Conservation (phyloP, 2,113 vertebrate genomes). For the Rhynchomys soricoides region DNA sequence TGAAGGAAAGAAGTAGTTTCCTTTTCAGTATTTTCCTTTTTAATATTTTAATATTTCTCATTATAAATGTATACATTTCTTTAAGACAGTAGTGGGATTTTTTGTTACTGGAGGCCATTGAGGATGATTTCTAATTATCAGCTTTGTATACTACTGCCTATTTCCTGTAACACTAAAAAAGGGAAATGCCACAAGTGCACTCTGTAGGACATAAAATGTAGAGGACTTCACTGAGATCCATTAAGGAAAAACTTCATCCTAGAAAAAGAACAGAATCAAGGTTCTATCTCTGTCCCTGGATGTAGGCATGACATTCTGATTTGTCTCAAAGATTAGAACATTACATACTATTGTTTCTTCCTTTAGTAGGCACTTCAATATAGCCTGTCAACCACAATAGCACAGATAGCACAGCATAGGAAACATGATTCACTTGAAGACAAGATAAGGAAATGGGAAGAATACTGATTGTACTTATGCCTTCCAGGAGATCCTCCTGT, state of each 20-base stretch:
- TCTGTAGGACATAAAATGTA: neutral
- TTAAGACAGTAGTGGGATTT: neutral
- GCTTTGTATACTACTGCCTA: no score
- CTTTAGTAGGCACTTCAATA: no score
- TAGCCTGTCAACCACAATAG: neutral
- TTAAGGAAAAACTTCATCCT: neutral
- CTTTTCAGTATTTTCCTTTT: constrained; percentile 34
- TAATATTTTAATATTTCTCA: neutral
- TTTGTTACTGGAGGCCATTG: no score
- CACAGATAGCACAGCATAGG: no score
- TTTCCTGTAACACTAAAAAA: neutral
- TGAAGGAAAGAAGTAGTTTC: neutral
- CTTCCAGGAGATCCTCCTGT: no score
- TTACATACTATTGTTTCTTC: neutral
- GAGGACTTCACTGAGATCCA: neutral
- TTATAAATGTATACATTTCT: neutral
- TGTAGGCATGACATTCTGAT: neutral
- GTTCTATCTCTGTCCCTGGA: neutral
- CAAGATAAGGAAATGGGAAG: no score
- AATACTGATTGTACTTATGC: neutral
- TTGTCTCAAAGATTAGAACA: neutral
- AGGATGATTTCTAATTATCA: neutral
- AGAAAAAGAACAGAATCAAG: neutral
- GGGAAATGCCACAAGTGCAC: neutral
- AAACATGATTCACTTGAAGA: neutral